These are phyloP conservation scores for Chamaea fasciata DNA, from an alignment of 2,113 vertebrate species.

Conservation along the genomic window DNA sequence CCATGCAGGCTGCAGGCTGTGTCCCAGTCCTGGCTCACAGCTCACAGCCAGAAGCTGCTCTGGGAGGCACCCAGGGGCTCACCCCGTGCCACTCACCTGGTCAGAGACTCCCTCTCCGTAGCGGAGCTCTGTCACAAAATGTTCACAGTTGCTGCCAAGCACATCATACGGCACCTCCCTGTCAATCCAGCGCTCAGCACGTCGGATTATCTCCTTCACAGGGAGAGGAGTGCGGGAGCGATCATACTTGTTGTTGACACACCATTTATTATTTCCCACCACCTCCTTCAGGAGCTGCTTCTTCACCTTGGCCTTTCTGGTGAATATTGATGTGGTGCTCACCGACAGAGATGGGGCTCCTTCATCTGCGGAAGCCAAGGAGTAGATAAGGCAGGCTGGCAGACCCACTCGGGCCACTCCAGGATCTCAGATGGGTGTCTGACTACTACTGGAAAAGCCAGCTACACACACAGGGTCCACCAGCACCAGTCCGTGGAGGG, in stretches of 20 bases:
- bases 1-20: background rate
- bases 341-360: conserved; percentile 5
- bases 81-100: conserved; percentile 72
- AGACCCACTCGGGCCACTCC: too few relatives aligned
- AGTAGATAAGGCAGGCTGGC: background rate
- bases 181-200: conserved; percentile 77
- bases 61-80: background rate
- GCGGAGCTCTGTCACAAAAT: conserved; percentile 89
- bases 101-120: conserved; percentile 85
- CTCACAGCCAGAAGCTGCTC: background rate
- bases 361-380: conserved; percentile 72
- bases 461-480: background rate
- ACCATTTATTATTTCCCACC: conserved; percentile 78
- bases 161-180: conserved; percentile 87
- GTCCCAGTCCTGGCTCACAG: rapidly evolving
- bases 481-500: too few relatives aligned
- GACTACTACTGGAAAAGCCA: background rate
- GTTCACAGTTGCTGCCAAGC: conserved; percentile 89
- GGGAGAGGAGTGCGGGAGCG: conserved; percentile 75
- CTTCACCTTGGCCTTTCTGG: conserved; percentile 84
- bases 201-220: conserved; percentile 78
- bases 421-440: background rate
- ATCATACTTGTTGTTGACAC: conserved; percentile 93
- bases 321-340: conserved; percentile 78
- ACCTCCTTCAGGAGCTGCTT: conserved; percentile 92